Conservation (phyloP, 2,113 vertebrate species). For the Sinocyclocheilus rhinocerous region DNA sequence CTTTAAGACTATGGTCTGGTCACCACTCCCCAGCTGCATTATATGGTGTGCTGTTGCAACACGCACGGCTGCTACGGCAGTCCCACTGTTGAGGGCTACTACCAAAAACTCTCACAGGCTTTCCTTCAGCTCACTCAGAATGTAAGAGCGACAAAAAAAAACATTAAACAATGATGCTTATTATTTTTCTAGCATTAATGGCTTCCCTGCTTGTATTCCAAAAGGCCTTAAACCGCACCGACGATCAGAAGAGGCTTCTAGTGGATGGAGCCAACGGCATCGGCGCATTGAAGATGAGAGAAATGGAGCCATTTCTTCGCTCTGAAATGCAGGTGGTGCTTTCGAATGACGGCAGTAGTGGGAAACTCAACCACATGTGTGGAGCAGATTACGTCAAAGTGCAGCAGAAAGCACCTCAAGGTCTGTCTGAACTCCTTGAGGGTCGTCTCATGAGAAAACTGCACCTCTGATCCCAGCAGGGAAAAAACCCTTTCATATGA, state of each 20-base stretch:
- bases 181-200: neutral
- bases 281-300: constrained; percentile 87
- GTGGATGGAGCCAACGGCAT: constrained; percentile 96
- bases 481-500: neutral
- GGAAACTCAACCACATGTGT: constrained; percentile 89
- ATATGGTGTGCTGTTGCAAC: constrained; percentile 90
- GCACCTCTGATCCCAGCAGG: neutral
- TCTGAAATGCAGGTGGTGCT: constrained; percentile 78
- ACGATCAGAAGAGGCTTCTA: constrained; percentile 77
- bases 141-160: constrained; percentile 71
- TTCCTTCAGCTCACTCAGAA: constrained; percentile 85
- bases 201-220: neutral
- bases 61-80: constrained; percentile 84
- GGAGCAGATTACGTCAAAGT: constrained; percentile 97
- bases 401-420: constrained; percentile 86
- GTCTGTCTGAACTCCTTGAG: constrained; percentile 63
- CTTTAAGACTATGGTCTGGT: constrained; percentile 89
- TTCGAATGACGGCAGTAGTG: constrained; percentile 85
- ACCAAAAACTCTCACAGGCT: constrained; percentile 86
- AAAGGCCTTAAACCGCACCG: constrained; percentile 78
- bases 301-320: constrained; percentile 83
- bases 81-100: constrained; percentile 88
- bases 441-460: neutral
- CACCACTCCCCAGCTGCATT: constrained; percentile 95
- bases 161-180: neutral